Evolutionary conservation across 2,888 invertebrate species (phyloP), one percentile per base, ranked within the genome.

Genomic region (Scaptomyza polygonia): DNA sequence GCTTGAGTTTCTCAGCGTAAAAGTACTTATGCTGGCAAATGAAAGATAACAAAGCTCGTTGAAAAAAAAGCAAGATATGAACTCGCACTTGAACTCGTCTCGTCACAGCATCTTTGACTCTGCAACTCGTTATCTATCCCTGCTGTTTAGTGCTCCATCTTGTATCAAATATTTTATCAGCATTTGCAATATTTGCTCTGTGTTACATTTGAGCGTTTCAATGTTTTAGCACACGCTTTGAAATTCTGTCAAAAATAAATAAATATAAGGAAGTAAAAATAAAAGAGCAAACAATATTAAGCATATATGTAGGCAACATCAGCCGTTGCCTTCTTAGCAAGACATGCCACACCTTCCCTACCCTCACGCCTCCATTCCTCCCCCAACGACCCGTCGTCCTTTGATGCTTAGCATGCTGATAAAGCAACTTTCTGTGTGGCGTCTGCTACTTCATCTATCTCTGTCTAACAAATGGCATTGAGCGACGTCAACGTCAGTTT

Each of bases 141-240:
- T 12, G 25, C 18, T 32, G 32, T 52, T 14, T 53, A 21, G 25
- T 42, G 14, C 14, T 14, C 7, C 14, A 36, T 14, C 16, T 39
- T 70, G 63, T 55, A 54, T 54, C 62, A 67, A 69, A 67, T 72
- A 59, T 67, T 72, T 61, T 72, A 72, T 67, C 71, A 70, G 65
- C 59, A 52, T 65, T 65, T 54, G 51, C 69, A 68, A 71, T 70
- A 65, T 57, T 66, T 72, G 48, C 43, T 51, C 51, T 51, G 54
- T 51, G 54, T 55, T 62, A 57, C 48, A 71, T 57, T 67, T 36
- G 16, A 3, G 58, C 69, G 58, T 58, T 68, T 53, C 44, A 63
- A 62, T 56, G 58, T 48, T 36, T n/a, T n/a, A 40, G 16, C 54
- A 54, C 53, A 66, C 48, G 57, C 65, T 48, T n/a, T 18, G 32